Base-by-base conservation (phyloP, 2,113 vertebrate species). In the Collichthys lucidus region DNA sequence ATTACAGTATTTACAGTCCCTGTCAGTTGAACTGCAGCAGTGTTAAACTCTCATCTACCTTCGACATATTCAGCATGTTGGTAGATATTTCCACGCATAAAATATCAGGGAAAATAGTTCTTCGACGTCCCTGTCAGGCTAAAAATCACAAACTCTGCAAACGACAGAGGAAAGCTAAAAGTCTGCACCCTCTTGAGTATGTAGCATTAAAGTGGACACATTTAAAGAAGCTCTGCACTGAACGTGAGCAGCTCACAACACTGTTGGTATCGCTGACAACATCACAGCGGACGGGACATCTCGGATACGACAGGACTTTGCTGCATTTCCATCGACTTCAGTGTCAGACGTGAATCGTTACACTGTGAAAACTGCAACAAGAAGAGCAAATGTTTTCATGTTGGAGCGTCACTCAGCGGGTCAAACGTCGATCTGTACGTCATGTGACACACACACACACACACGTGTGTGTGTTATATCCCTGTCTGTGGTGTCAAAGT, bases 301-400 rank as follows among this genome's bases (percentile, higher is more conserved):
- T 35, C 35, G 35, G 72, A 74, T 24, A 16, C 53, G 47, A 22
- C 65, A 53, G 35, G 35, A 40, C 35, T 40, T 40, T 40, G 35
- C 70, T 14, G 72, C 64, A 17, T 77, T 82, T 80, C 80, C 9
- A 0, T 44, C 3, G 17, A 40, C 83, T 80, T 64, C 42, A 11
- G 83, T 55, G 80, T 84, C 88, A 49, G 67, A 83, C n/a, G 4
- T 66, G 47, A 67, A 80, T 83, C 31, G 69, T 57, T 40, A 64
- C 90, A 91, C 85, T 84, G 89, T 89, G 88, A 90, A 88, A 89
- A 86, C 77, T 80, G 81, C 90, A 83, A 83, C 26, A 11, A 57
- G 44, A 50, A 14, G 49, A 61, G 7, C 11, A 57, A 68, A 80
- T 1, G 74, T 74, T 64, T 52, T 59, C 4, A 40, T 71, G 56